Percentiles rank a stretch among this genome's conserved stretches.
These are phyloP conservation scores for Cephus pygmeus DNA, from an alignment of 2,888 invertebrate genomes.

Conservation along the genomic window DNA sequence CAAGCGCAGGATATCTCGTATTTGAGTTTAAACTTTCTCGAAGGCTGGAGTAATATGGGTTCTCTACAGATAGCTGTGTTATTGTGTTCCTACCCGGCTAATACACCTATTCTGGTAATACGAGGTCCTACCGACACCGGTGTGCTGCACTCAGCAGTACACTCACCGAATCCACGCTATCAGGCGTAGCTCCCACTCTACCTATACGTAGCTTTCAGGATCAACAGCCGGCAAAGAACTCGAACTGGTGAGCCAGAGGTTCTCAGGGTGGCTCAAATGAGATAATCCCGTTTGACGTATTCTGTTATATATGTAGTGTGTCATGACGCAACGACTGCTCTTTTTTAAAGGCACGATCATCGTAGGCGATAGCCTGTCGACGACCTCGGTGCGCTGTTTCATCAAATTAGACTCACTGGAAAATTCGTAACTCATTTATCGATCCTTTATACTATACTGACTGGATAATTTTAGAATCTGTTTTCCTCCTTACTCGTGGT, in stretches of 20 bases:
- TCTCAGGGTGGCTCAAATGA: background rate
- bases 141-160: slow-evolving; percentile 18
- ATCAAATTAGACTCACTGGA: background rate
- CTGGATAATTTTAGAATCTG: too few relatives aligned
- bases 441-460: too few relatives aligned
- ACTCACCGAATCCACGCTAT: slow-evolving; percentile 18
- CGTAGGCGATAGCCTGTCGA: background rate
- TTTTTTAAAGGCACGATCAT: background rate
- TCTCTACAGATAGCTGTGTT: slow-evolving; percentile 41
- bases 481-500: too few relatives aligned
- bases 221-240: slow-evolving; percentile 17
- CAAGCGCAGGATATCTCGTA: background rate
- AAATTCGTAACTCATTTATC: too few relatives aligned
- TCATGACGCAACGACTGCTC: background rate
- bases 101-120: slow-evolving; percentile 39
- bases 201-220: slow-evolving; percentile 8
- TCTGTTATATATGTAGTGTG: background rate
- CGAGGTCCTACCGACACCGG: slow-evolving; percentile 34
- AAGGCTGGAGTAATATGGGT: slow-evolving; percentile 30
- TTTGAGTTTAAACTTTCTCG: slow-evolving; percentile 38
- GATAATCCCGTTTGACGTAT: background rate
- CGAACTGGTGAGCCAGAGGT: slow-evolving; percentile 12
- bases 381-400: background rate
- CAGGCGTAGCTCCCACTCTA: slow-evolving; percentile 9
- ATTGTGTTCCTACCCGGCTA: slow-evolving; percentile 46